Evolutionary conservation across 2,797 vertebrate genomes (phyloP).

Genomic region (Thripadectes ignobilis): DNA sequence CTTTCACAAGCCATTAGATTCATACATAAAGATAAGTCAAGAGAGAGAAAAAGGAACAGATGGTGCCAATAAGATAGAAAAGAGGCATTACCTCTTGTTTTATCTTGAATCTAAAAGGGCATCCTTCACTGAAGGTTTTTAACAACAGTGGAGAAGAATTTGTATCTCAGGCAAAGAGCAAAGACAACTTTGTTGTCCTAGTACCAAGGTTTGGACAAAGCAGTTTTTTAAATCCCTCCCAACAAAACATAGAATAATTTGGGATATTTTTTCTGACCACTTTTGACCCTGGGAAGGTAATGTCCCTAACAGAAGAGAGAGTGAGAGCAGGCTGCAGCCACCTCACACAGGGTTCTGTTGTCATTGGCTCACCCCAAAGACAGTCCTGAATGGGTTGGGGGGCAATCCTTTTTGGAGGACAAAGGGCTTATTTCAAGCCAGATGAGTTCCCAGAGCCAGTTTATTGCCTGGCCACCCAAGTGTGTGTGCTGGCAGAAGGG

Average conservation of each 20-base stretch:
- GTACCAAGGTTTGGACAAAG: neutral
- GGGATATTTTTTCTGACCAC: neutral
- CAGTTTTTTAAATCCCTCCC: neutral
- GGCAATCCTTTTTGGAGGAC: neutral
- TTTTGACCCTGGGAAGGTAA: neutral
- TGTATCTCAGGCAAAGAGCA: rapidly evolving
- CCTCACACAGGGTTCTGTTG: neutral
- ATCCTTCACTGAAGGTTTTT: neutral
- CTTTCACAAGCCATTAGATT: neutral
- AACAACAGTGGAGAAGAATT: neutral
- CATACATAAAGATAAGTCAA: neutral
- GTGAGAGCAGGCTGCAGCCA: rapidly evolving
- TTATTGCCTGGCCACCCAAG: neutral
- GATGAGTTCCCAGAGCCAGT: neutral
- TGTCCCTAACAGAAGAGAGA: neutral
- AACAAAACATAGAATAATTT: neutral
- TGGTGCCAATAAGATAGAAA: neutral
- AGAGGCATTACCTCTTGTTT: neutral
- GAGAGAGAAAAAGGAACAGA: neutral
- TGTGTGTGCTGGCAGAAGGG: neutral
- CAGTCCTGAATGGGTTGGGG: neutral
- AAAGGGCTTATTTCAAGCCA: neutral
- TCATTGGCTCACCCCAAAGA: neutral
- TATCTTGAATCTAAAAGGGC: neutral
- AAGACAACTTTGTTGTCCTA: neutral